Percentiles rank a stretch among this genome's conserved stretches.
These are phyloP conservation scores for Cynocephalus volans DNA, from an alignment of 2,113 vertebrate species.

Conservation along the genomic window DNA sequence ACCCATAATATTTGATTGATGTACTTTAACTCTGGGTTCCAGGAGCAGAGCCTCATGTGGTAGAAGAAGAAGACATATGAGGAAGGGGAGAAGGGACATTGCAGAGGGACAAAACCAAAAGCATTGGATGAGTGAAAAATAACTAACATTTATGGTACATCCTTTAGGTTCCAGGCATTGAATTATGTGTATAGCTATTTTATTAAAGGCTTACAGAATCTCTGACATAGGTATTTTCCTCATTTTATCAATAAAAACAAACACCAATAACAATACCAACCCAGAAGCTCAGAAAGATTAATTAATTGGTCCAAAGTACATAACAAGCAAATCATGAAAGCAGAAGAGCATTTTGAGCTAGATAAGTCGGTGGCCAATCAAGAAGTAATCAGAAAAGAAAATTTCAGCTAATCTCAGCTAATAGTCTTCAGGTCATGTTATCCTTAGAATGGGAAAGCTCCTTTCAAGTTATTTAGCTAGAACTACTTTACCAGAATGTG, in stretches of 20 bases:
- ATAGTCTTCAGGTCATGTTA: background rate
- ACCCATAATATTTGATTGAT: background rate
- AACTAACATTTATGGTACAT: background rate
- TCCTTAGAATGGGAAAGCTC: background rate
- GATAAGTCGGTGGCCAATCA: background rate
- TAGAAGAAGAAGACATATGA: background rate
- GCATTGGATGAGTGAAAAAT: background rate
- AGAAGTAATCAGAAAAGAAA: background rate
- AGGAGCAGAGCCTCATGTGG: background rate
- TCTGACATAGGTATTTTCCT: background rate
- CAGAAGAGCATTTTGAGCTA: background rate
- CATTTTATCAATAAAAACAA: background rate
- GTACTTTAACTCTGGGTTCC: background rate
- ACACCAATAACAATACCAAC: background rate
- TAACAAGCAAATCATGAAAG: background rate
- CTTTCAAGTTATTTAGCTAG: background rate
- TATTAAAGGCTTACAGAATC: background rate
- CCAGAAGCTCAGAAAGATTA: background rate
- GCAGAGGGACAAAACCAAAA: background rate
- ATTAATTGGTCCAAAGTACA: background rate
- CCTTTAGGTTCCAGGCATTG: background rate
- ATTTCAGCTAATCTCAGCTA: constrained; percentile 9
- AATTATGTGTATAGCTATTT: background rate
- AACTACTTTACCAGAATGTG: background rate
- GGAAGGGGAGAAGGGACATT: background rate